Conservation (phyloP, 2,113 vertebrate genomes). For the Ailuropoda melanoleuca region DNA sequence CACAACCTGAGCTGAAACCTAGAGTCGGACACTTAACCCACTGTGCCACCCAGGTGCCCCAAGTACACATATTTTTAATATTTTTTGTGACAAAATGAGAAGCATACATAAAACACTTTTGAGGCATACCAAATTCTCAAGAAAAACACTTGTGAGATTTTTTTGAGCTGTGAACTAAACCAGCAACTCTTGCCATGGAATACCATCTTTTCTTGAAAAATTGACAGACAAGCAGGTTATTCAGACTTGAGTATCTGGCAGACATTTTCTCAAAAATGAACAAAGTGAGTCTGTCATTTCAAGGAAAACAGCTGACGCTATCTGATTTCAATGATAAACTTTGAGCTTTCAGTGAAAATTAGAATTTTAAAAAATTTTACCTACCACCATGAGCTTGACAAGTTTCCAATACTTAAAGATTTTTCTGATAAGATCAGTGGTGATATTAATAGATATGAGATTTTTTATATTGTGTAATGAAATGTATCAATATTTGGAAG, state of each 20-base stretch:
- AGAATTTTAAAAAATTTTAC: constrained; percentile 54
- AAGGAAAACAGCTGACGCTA: constrained; percentile 44
- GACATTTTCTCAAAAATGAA: constrained; percentile 46
- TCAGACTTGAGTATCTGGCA: constrained; percentile 41
- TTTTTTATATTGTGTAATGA: not conserved
- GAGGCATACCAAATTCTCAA: not conserved
- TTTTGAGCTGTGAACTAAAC: not conserved
- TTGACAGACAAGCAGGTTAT: constrained; percentile 46
- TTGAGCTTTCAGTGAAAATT: constrained; percentile 52
- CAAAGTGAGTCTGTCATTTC: constrained; percentile 53
- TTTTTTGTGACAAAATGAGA: not conserved
- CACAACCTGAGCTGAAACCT: not conserved
- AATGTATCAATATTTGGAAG: constrained; percentile 25
- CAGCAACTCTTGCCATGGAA: not conserved
- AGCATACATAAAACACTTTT: not conserved
- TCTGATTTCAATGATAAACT: constrained; percentile 38
- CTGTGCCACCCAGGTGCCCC: not conserved
- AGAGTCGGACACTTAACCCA: not conserved
- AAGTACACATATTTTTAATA: not conserved
- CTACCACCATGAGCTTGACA: constrained; percentile 32
- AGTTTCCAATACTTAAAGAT: not conserved
- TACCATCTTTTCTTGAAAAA: constrained; percentile 11
- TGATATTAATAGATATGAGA: constrained; percentile 6
- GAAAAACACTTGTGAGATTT: not conserved
- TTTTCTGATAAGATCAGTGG: constrained; percentile 18